Percentiles rank a stretch among this genome's conserved stretches.
phyloP scores from a whole-genome alignment of 1,140 invertebrate species.

The Geopemphigus sp. region DNA sequence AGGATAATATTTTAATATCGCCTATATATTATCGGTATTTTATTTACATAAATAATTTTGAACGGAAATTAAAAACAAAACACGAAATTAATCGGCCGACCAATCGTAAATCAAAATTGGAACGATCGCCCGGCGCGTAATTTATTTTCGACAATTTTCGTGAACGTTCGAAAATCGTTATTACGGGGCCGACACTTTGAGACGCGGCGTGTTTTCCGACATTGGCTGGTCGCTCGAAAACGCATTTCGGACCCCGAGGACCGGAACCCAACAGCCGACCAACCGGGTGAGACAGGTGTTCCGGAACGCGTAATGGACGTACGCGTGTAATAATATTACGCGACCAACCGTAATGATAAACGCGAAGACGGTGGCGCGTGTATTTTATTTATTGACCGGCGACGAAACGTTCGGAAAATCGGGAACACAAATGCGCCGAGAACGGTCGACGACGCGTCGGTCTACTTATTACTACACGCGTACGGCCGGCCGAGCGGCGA shows the following conservation, averaged over 20 bases:
- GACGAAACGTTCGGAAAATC: background rate
- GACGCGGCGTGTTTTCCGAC: background rate
- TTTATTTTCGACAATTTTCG: background rate
- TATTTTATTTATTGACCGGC: background rate
- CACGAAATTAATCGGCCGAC: background rate
- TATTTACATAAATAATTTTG: slow-evolving; percentile 21
- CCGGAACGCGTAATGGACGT: slow-evolving; percentile 8
- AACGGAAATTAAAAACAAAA: background rate
- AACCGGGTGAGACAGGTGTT: slow-evolving; percentile 31
- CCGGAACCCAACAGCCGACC: slow-evolving; percentile 24
- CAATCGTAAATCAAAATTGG: background rate
- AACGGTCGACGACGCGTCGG: no score
- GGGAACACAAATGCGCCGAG: no score
- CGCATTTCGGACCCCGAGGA: slow-evolving; percentile 12
- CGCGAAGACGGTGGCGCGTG: no score
- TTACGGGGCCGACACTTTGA: background rate
- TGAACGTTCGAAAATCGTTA: background rate
- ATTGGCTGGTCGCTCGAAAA: background rate
- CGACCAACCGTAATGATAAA: background rate
- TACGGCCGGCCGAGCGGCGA: no score
- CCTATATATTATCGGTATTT: background rate
- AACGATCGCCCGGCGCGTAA: background rate
- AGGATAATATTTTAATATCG: background rate
- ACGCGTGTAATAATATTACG: background rate
- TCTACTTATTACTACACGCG: no score